phyloP scores from a whole-genome alignment of 2,797 vertebrate genomes.

The Pseudochirops corinnae region DNA sequence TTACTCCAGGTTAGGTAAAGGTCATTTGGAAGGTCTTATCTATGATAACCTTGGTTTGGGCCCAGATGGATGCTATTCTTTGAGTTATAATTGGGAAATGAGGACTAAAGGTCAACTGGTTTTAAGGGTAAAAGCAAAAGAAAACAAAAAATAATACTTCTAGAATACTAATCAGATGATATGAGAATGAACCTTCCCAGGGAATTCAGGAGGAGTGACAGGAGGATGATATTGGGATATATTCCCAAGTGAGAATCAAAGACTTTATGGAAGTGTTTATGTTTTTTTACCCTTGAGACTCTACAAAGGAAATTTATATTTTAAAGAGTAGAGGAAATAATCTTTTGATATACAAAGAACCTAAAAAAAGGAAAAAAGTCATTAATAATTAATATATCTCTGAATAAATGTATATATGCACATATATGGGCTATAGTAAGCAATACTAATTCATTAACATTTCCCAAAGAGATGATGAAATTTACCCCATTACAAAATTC shows the following conservation, averaged over 20 bases:
- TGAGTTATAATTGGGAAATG: not conserved
- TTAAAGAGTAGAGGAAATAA: not conserved
- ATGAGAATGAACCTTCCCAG: not conserved
- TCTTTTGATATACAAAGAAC: not conserved
- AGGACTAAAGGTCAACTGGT: not conserved
- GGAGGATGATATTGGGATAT: not conserved
- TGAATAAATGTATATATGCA: not conserved
- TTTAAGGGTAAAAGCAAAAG: not conserved
- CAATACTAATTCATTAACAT: not conserved
- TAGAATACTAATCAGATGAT: not conserved
- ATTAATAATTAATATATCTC: not conserved
- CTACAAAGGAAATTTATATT: not conserved
- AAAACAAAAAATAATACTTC: not conserved
- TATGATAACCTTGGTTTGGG: not conserved
- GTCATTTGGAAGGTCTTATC: not conserved
- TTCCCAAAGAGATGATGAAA: not conserved
- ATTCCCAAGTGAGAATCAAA: not conserved
- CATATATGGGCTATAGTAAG: not conserved
- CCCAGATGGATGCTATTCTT: not conserved
- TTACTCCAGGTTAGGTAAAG: not conserved
- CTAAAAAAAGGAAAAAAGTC: not conserved
- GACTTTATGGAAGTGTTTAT: not conserved
- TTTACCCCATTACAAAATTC: not conserved
- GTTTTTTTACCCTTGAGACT: not conserved
- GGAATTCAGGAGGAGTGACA: not conserved